Conservation (phyloP, 2,113 vertebrate genomes). For the Blennius ocellaris region DNA sequence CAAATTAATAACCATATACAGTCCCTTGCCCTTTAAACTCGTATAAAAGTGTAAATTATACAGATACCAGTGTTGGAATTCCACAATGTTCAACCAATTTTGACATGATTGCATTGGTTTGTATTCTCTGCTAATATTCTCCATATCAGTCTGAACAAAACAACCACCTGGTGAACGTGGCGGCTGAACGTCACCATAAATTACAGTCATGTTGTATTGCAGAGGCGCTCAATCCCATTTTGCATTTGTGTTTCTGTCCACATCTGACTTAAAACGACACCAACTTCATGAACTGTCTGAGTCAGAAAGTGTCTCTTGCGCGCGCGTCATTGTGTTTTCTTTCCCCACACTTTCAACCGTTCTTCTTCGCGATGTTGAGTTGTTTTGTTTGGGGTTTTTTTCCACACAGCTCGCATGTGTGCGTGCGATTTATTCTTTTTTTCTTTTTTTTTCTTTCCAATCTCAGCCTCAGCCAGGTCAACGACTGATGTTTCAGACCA, state of each 20-base stretch:
- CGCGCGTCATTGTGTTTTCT: conserved; percentile 42
- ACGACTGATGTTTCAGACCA: conserved; percentile 64
- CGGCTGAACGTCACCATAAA: too few species aligned
- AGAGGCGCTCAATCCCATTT: not conserved
- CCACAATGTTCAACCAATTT: too few species aligned
- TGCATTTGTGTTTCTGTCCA: not conserved
- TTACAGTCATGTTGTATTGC: too few species aligned
- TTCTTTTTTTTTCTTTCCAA: too few species aligned
- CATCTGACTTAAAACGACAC: not conserved
- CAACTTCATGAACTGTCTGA: not conserved
- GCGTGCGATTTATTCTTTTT: conserved; percentile 58
- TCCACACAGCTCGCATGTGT: conserved; percentile 47
- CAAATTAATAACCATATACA: too few species aligned
- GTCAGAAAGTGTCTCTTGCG: conserved; percentile 45
- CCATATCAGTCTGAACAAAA: too few species aligned
- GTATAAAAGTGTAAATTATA: too few species aligned
- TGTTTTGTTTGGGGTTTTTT: conserved; percentile 32
- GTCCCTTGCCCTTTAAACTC: too few species aligned
- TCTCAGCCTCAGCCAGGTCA: conserved; percentile 55
- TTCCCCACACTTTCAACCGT: conserved; percentile 62
- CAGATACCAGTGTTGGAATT: too few species aligned
- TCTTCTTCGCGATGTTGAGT: not conserved
- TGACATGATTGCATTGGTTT: too few species aligned
- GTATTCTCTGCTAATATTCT: too few species aligned
- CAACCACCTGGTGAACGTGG: too few species aligned